Base-by-base conservation (phyloP, 2,113 vertebrate genomes). In the Ciconia boyciana region DNA sequence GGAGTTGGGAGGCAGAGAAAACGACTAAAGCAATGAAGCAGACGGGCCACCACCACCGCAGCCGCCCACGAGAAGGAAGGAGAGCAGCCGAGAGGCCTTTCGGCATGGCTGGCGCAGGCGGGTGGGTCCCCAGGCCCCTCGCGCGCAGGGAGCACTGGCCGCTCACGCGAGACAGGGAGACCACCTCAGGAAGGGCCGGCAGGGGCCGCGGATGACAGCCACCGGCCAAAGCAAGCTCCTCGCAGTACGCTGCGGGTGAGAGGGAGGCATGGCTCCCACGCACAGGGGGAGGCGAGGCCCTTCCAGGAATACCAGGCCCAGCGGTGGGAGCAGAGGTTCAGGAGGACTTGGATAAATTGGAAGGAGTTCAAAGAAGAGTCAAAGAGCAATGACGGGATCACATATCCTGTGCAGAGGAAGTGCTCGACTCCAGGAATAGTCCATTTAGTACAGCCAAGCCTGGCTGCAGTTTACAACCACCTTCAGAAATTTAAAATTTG, bases 81-180 rank as follows among this genome's bases (percentile, higher is more conserved):
- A n/a, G 17, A 16, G 11, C 46, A 66, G 32, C 29, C 2, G 0
- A 54, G 39, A 58, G 39, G 55, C 31, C 58, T 32, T n/a, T 28
- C 1, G 1, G 43, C 41, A 25, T 0, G 10, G 49, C 4, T 2
- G 1, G 39, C 0, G 1, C 11, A 20, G 17, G 26, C 0, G 0
- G 13, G 7, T 7, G 9, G 4, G 3, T 34, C 65, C 24, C 70
- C 31, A 39, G n/a, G 19, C 15, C 36, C 16, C 31, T 62, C 4
- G 1, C 0, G 1, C 18, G 13, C 17, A 6, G 32, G 48, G 13
- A 65, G 20, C 1, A 1, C 43, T 2, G 7, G 41, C 31, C 7
- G 3, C 54, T 57, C 22, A 21, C 2, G 0, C 4, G 14, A 69
- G n/a, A 26, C 0, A 0, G 29, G 64, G 21, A 41, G 10, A 19